A percentile compares a stretch with the other conserved stretches of the same genome.
Evolutionary conservation across 2,797 vertebrate species (phyloP).

Genomic region (Parauchenoglanis punctatus): DNA sequence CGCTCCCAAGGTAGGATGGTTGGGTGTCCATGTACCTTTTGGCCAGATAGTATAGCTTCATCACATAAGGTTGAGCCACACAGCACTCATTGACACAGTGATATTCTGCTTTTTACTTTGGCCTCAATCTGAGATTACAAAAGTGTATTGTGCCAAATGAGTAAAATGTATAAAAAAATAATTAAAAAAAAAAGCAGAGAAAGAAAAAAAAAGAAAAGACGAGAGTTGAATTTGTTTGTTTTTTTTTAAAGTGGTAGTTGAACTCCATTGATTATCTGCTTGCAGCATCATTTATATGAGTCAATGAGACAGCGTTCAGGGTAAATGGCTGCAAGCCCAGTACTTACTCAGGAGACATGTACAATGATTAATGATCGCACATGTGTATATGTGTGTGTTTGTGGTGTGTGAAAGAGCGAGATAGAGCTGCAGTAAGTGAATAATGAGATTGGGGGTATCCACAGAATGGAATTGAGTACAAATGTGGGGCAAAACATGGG

Average conservation of each 20-base stretch:
- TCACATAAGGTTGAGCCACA: background rate
- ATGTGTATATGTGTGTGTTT: conserved; percentile 12
- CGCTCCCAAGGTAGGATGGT: background rate
- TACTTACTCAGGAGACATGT: conserved; percentile 17
- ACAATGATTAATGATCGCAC: conserved; percentile 18
- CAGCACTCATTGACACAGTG: background rate
- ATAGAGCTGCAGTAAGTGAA: background rate
- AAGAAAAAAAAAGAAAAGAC: conserved; percentile 17
- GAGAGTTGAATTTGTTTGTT: conserved; percentile 22
- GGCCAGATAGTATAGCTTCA: background rate
- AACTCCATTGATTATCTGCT: conserved; percentile 62
- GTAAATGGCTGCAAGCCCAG: conserved; percentile 6
- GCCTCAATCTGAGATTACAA: background rate
- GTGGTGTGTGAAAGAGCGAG: background rate
- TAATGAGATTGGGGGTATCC: no score
- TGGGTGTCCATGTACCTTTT: background rate
- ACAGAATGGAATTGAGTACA: background rate
- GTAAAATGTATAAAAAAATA: background rate
- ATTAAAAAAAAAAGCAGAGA: no score
- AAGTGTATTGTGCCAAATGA: background rate
- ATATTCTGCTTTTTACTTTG: background rate
- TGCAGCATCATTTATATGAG: conserved; percentile 58
- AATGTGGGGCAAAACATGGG: background rate
- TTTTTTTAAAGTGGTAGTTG: conserved; percentile 36
- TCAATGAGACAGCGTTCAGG: conserved; percentile 46